A percentile compares a stretch with the other conserved stretches of the same genome.
Conservation (phyloP, 2,888 invertebrate species). For the Tetranychus truncatus region DNA sequence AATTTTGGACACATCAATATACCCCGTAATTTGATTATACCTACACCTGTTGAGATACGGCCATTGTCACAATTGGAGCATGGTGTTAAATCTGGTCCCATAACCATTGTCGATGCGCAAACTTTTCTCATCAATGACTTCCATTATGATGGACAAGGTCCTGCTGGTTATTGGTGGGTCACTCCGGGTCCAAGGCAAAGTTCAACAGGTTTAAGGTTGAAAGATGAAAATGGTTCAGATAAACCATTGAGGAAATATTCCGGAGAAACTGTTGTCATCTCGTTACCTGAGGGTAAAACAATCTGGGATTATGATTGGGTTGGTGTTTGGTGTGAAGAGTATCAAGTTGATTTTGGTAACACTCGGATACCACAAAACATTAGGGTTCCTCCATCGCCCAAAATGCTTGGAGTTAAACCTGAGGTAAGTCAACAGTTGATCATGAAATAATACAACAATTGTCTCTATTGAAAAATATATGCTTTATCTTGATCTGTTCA, state of each 20-base stretch:
- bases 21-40: slow-evolving; percentile 54
- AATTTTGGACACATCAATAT: slow-evolving; percentile 73
- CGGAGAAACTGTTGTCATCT: slow-evolving; percentile 79
- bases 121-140: slow-evolving; percentile 79
- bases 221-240: slow-evolving; percentile 25
- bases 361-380: slow-evolving; percentile 67
- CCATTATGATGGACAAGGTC: slow-evolving; percentile 63
- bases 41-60: slow-evolving; percentile 57
- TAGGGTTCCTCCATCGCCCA: slow-evolving; percentile 74
- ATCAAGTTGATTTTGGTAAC: slow-evolving; percentile 72
- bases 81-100: slow-evolving; percentile 70
- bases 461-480: too few relatives aligned
- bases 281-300: slow-evolving; percentile 60
- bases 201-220: slow-evolving; percentile 24
- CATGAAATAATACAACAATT: neutral
- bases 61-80: slow-evolving; percentile 72
- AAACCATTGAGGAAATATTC: slow-evolving; percentile 61
- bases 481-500: too few relatives aligned
- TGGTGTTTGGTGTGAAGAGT: slow-evolving; percentile 72
- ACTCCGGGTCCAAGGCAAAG: slow-evolving; percentile 24
- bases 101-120: slow-evolving; percentile 72
- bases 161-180: slow-evolving; percentile 33
- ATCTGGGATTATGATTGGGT: slow-evolving; percentile 82
- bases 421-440: slow-evolving; percentile 45
- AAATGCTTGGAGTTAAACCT: slow-evolving; percentile 79